Conservation (phyloP, 2,888 invertebrate species). For the Hirtodrosophila confusa region DNA sequence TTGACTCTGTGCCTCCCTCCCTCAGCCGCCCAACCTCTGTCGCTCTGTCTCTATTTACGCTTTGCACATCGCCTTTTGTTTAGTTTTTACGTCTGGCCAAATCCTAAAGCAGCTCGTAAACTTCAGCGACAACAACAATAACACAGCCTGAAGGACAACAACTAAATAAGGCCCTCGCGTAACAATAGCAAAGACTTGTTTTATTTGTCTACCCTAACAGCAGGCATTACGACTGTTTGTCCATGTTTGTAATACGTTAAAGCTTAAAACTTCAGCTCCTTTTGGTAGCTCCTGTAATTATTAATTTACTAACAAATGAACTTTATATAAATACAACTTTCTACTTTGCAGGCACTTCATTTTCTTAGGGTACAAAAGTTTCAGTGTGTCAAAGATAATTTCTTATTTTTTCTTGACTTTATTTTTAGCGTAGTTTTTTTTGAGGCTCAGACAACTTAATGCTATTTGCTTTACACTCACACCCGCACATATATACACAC, state of each 20-base stretch:
- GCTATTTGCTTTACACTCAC: conserved; percentile 68
- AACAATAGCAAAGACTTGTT: conserved; percentile 54
- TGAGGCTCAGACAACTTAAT: conserved; percentile 76
- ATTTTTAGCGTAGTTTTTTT: conserved; percentile 46
- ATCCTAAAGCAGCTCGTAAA: conserved; percentile 73
- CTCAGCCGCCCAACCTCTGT: neutral
- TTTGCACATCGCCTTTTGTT: conserved; percentile 66
- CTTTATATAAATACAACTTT: no score
- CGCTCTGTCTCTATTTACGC: conserved; percentile 42
- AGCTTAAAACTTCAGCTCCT: no score
- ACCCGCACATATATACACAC: conserved; percentile 23
- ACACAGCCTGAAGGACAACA: conserved; percentile 55
- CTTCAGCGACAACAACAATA: conserved; percentile 60
- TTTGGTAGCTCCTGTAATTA: no score
- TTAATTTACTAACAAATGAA: no score
- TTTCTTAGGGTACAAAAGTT: conserved; percentile 29
- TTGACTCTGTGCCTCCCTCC: conserved; percentile 56
- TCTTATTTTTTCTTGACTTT: conserved; percentile 34
- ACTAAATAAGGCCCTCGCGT: conserved; percentile 64
- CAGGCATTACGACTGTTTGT: neutral
- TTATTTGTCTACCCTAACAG: conserved; percentile 35
- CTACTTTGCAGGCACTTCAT: neutral
- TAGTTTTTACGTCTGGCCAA: conserved; percentile 76
- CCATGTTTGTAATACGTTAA: no score
- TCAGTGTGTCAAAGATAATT: conserved; percentile 4